Evolutionary conservation across 2,113 vertebrate species (phyloP), one percentile per base, ranked within the genome.

Genomic region (Willisornis vidua): DNA sequence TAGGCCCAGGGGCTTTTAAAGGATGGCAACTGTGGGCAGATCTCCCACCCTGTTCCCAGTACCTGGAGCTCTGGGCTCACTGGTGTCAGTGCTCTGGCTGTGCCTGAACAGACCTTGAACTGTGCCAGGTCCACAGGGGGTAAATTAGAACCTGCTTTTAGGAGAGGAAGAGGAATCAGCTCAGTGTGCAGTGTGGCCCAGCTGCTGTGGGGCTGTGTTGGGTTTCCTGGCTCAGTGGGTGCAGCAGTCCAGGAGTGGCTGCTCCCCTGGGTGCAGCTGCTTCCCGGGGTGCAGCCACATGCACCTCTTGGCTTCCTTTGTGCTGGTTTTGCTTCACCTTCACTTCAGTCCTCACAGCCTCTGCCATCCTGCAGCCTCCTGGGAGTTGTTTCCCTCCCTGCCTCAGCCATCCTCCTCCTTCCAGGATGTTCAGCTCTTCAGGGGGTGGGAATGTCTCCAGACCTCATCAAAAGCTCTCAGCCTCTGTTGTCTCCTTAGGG

Each of bases 221-320:
- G 73, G 35, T 39, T 87, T 71, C 61, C 73, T 46, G 87, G 59
- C 63, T 85, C 35, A 28, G 65, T 55, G 90, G 57, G 7, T 54
- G 54, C 39, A 74, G 81, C 59, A 86, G 15, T 46, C 59, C 83
- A 67, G 67, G 61, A 85, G n/a, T 10, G 31, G 74, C 39, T 3
- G 0, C 8, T 81, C 22, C 28, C 45, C 37, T 28, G 33, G 9
- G 49, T 10, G 12, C 37, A 70, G 22, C n/a, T 3, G 0, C 8
- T 81, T 19, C 28, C 55, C 37, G 24, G 33, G 9, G 49, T 10
- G 12, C 37, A 70, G 22, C 41, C 41, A 43, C 41, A 43, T 14
- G n/a, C 76, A 33, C 41, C 72, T 26, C 59, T 39, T 22, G 3
- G 7, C 31, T 51, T 33, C 59, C 61, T 67, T 4, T 1, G 1